Conservation (phyloP, 2,113 vertebrate species). For the human (Homo sapiens) region DNA sequence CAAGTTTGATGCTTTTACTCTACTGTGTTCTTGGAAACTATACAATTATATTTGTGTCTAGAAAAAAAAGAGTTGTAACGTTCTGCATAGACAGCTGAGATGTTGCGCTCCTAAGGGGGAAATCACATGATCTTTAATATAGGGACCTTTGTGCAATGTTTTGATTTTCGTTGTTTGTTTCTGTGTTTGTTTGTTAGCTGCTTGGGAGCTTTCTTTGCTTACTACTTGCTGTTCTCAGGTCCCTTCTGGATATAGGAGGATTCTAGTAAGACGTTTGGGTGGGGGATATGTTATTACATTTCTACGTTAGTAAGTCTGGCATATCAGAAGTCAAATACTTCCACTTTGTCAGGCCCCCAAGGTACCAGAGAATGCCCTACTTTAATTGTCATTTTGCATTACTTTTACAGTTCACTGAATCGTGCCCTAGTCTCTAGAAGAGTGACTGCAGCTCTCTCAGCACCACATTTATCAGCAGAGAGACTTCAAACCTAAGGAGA, state of each 20-base stretch:
- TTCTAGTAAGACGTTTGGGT: constrained; percentile 35
- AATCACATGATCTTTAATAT: constrained; percentile 16
- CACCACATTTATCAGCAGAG: constrained; percentile 57
- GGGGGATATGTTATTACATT: constrained; percentile 32
- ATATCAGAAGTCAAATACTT: constrained; percentile 67
- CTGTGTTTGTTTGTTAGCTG: not conserved
- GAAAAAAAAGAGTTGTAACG: constrained; percentile 6
- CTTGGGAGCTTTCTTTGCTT: not conserved
- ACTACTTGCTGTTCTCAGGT: not conserved
- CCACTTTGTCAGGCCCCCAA: constrained; percentile 58
- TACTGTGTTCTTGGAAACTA: constrained; percentile 20
- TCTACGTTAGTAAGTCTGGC: constrained; percentile 61
- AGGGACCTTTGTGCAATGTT: not conserved
- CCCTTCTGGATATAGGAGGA: not conserved
- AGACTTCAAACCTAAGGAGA: constrained; percentile 44
- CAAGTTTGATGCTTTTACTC: not conserved
- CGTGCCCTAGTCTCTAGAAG: constrained; percentile 59
- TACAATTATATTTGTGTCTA: not conserved
- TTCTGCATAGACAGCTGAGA: not conserved
- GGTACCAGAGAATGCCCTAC: constrained; percentile 65
- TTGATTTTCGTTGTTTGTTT: not conserved
- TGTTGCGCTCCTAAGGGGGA: not conserved
- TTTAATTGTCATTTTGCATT: constrained; percentile 74
- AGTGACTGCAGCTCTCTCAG: constrained; percentile 52
- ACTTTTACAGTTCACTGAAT: constrained; percentile 71